Evolutionary conservation across 2,113 vertebrate species (phyloP), one percentile per base, ranked within the genome.

Genomic region (Tetrax tetrax): DNA sequence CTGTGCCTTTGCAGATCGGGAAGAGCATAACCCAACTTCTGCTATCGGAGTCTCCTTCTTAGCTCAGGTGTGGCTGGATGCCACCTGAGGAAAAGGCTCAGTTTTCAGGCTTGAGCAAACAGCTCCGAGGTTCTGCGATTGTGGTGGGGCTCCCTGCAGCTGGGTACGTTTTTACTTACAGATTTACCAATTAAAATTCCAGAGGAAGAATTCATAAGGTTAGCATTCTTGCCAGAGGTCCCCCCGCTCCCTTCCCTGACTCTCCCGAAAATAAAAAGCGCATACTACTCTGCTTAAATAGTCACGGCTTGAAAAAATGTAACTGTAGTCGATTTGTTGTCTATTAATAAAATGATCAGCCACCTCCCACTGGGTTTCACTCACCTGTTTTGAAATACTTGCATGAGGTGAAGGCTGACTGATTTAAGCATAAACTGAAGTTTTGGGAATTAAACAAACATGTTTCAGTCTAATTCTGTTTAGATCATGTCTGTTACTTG

Each of bases 121-220:
- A 41, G 91, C 91, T 95, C 85, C 2, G 13, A 94, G 72, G 35
- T 72, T 95, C 96, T 96, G 22, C 1, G 14, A 43, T 79, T 89
- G 63, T 83, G 83, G 83, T 95, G 84, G 87, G 93, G 96, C 94
- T 93, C 92, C 93, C 90, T 96, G 90, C 93, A 98, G 95, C 66
- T 96, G 90, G 92, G 92, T 96, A 96, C 86, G 47, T 95, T 96
- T 96, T 96, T 95, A 93, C 94, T 97, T 97, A 96, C 93, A 81
- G 76, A 84, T 91, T 90, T 97, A 87, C 94, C 95, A 96, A 92
- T 90, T 89, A 97, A 97, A 96, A 97, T 97, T 93, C 91, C 95
- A 95, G 88, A 92, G 84, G 64, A 96, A 91, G 90, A 89, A 96
- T 97, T 90, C 93, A 95, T 74, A 94, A 93, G 91, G 94, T 93